Base-by-base conservation (phyloP, 2,113 vertebrate genomes). In the Thermophis baileyi region DNA sequence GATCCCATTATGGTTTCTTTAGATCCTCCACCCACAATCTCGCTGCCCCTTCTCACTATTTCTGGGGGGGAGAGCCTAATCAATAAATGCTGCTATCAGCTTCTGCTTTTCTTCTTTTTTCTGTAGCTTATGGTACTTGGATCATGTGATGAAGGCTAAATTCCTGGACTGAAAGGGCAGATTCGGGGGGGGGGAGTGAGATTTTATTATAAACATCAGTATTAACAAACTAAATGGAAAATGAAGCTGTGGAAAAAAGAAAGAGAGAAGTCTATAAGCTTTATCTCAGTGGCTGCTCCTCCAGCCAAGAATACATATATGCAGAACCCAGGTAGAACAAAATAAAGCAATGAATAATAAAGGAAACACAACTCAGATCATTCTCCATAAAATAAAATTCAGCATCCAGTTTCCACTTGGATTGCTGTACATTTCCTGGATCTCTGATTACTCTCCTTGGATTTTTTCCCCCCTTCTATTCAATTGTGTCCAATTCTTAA, bases 391-490 rank as follows among this genome's bases (percentile, higher is more conserved):
- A 74, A 74, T 35, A 74, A 74, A 74, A 74, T 18, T 35, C n/a
- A 74, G n/a, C 6, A 74, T 18, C 69, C 6, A 40, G 16, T 74
- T 74, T 74, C 69, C n/a, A 74, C 16, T 74, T 74, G 6, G 14
- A 74, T 74, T 74, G 69, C 69, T 74, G n/a, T 35, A 74, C 16
- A 40, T 74, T 74, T 74, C 16, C n/a, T 35, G 69, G 4, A 74
- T 40, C 69, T 74, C 69, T 6, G 0, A 74, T 40, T 74, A 16
- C 16, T 74, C 6, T 74, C 69, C n/a, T 63, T 63, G 11, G 60
- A 63, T 14, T n/a, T 0, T 0, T 0, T 27, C 11, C 3, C 1
- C 4, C 11, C 1, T 5, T 63, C 60, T 63, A 63, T n/a, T n/a
- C 27, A n/a, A 30, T 30, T 60, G 25, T 60, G 25, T 30, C 25